Base-by-base conservation (phyloP, 2,797 vertebrate genomes). In the Strix occidentalis region DNA sequence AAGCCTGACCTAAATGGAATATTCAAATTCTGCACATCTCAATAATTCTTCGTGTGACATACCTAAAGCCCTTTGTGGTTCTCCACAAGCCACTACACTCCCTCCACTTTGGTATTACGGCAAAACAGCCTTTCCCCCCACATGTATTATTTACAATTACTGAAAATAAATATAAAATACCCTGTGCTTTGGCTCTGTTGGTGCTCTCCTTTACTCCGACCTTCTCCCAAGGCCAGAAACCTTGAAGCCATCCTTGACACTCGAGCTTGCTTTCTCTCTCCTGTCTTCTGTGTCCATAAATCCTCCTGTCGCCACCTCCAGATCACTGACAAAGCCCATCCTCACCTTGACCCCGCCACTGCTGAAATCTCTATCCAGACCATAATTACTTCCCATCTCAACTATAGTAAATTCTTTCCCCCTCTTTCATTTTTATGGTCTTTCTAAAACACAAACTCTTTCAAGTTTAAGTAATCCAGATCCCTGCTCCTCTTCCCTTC, bases 261-360 rank as follows among this genome's bases (percentile, higher is more conserved):
- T 80, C 17, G 2, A 63, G 78, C 35, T 89, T 79, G 35, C 86
- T 65, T 80, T 68, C 74, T 83, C 66, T 71, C 63, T 82, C 63
- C 58, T 53, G 5, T 72, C 65, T 69, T 79, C 41, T 10, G 5
- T 11, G 19, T 18, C 74, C 77, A 92, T 95, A 96, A 96, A 97
- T 93, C 75, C 11, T 6, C 48, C 31, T 61, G 70, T 70, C 35
- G 2, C n/a, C 83, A 85, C 88, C 66, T 91, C 83, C 87, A 46
- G 60, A 75, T 80, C 75, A 64, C 58, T 56, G 82, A 76, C 78
- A 93, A 74, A 91, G 83, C 65, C 95, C 72, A 93, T 91, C 76
- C 69, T 87, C 87, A 86, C 92, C 94, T 63, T 91, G 95, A 88
- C 79, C 90, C 84, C 16, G 1, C 50, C 4, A 6, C 88, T 71